A percentile compares a stretch with the other conserved stretches of the same genome.
Evolutionary conservation across 2,113 vertebrate genomes (phyloP).

Genomic region (Callipepla californica): DNA sequence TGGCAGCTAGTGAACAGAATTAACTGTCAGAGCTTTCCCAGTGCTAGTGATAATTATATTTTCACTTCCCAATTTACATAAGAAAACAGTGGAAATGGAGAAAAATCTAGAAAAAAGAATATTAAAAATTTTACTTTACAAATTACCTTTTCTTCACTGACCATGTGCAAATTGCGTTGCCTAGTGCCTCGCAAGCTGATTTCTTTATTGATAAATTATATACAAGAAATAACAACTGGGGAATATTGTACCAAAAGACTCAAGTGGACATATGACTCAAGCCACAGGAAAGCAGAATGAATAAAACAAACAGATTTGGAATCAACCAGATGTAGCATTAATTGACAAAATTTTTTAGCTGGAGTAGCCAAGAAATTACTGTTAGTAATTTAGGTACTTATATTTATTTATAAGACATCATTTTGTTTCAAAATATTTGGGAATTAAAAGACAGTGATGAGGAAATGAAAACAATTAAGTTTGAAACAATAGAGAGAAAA

Average conservation of each 20-base stretch:
- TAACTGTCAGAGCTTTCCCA: not conserved
- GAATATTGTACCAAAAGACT: not conserved
- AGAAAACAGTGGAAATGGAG: not conserved
- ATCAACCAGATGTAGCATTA: not conserved
- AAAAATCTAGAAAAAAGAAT: not conserved
- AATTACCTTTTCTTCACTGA: not conserved
- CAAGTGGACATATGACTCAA: not conserved
- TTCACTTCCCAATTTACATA: not conserved
- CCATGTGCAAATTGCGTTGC: not conserved
- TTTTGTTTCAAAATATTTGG: not conserved
- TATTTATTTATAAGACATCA: not conserved
- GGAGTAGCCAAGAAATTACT: not conserved
- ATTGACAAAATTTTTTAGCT: not conserved
- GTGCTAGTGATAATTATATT: not conserved
- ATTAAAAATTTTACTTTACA: not conserved
- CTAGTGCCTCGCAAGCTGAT: not conserved
- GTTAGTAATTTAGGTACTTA: not conserved
- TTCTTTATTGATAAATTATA: not conserved
- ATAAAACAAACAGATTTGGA: not conserved
- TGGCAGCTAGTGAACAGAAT: not conserved
- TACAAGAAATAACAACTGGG: not conserved
- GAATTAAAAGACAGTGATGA: not conserved
- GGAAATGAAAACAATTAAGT: not conserved
- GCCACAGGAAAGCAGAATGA: not conserved
- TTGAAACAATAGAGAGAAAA: not conserved